Percentiles rank a stretch among this genome's conserved stretches.
Conservation (phyloP, 2,797 vertebrate genomes). For the Arctocebus calabarensis region DNA sequence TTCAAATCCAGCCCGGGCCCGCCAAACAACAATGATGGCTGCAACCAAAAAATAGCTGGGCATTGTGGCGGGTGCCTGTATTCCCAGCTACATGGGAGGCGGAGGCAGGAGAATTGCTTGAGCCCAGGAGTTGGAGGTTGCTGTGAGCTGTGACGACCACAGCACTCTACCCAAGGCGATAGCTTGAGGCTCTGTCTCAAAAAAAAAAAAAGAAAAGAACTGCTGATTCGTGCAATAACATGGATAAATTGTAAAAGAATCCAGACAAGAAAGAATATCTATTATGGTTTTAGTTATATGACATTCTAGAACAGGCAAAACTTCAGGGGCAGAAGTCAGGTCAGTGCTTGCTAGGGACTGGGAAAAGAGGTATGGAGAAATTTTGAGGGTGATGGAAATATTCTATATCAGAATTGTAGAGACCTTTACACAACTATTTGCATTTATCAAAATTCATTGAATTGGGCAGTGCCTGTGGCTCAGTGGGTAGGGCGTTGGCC, state of each 20-base stretch:
- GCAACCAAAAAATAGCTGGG: too few species aligned
- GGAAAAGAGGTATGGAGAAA: background rate
- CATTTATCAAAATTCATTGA: background rate
- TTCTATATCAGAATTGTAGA: background rate
- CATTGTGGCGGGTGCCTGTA: too few species aligned
- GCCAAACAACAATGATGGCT: too few species aligned
- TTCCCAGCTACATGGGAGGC: too few species aligned
- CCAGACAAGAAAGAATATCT: background rate
- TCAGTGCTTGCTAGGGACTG: background rate
- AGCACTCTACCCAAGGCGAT: too few species aligned
- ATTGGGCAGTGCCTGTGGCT: background rate
- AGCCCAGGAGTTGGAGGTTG: too few species aligned
- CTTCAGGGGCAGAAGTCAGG: background rate
- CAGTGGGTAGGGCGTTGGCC: too few species aligned
- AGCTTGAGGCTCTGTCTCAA: too few species aligned
- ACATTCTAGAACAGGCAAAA: background rate
- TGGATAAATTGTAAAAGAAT: conserved; percentile 23
- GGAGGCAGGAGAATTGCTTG: too few species aligned
- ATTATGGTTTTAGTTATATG: background rate
- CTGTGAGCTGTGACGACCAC: too few species aligned
- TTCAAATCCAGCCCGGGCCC: too few species aligned
- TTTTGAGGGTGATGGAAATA: background rate
- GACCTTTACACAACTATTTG: background rate
- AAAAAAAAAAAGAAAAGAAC: too few species aligned
- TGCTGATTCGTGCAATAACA: background rate